A percentile compares a stretch with the other conserved stretches of the same genome.
Conservation (phyloP, 2,113 vertebrate species). For the Pelobates fuscus region DNA sequence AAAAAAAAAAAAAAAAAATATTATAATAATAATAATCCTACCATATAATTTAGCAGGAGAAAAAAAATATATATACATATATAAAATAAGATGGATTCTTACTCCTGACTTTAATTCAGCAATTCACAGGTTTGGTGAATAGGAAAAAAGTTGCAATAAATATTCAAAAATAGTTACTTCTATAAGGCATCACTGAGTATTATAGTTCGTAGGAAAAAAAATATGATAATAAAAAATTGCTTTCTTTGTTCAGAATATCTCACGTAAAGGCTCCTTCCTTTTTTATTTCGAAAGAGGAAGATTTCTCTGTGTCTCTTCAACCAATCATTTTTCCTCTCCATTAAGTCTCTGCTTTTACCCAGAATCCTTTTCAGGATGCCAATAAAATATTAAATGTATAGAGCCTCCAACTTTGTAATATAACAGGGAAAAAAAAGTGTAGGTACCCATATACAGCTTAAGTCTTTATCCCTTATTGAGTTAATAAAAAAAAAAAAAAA, state of each 20-base stretch:
- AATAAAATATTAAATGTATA: slow-evolving; percentile 28
- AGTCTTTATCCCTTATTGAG: slow-evolving; percentile 48
- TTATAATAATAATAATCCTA: neutral
- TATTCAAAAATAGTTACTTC: slow-evolving; percentile 63
- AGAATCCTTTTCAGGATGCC: slow-evolving; percentile 14
- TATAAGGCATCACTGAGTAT: slow-evolving; percentile 72
- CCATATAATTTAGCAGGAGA: slow-evolving; percentile 65
- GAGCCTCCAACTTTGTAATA: slow-evolving; percentile 46
- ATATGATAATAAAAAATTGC: slow-evolving; percentile 53
- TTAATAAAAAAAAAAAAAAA: neutral
- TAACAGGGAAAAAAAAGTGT: slow-evolving; percentile 65
- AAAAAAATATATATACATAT: slow-evolving; percentile 47
- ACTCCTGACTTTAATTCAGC: slow-evolving; percentile 56
- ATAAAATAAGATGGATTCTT: slow-evolving; percentile 58
- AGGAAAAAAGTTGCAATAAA: slow-evolving; percentile 63
- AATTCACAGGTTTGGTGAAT: slow-evolving; percentile 66
- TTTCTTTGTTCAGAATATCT: slow-evolving; percentile 55
- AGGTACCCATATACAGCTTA: slow-evolving; percentile 59
- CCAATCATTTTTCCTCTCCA: neutral
- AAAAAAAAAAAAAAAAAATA: too few species aligned
- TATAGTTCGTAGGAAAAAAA: slow-evolving; percentile 64
- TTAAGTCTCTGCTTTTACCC: neutral
- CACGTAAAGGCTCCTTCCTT: slow-evolving; percentile 32
- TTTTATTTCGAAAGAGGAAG: neutral
- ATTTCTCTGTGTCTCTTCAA: neutral